A percentile compares a stretch with the other conserved stretches of the same genome.
Evolutionary conservation across 2,888 invertebrate species (phyloP).

Genomic region (Thecocarcelia acutangulata): DNA sequence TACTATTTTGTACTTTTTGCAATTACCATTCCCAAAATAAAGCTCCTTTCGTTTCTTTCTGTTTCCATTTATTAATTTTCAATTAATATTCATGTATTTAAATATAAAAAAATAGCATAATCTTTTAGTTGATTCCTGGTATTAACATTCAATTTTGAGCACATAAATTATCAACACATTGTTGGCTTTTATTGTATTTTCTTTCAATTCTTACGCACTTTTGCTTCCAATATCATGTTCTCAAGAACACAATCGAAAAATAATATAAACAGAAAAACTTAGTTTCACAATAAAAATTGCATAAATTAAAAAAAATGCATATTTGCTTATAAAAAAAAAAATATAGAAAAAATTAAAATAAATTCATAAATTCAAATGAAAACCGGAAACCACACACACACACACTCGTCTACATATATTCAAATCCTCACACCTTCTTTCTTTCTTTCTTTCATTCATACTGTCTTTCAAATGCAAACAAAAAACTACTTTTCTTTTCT

Average conservation of each 20-base stretch:
- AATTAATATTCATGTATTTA: not conserved
- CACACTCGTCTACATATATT: not conserved
- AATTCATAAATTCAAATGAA: constrained; percentile 62
- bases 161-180: constrained; percentile 21
- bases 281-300: constrained; percentile 16
- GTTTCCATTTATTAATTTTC: not conserved
- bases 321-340: not conserved
- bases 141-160: constrained; percentile 33
- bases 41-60: too few relatives aligned
- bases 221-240: constrained; percentile 47
- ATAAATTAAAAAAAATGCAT: constrained; percentile 35
- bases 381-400: constrained; percentile 55
- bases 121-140: not conserved
- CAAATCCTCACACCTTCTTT: not conserved
- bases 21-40: too few relatives aligned
- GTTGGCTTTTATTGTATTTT: not conserved
- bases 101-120: too few relatives aligned
- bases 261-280: constrained; percentile 1
- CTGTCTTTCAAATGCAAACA: not conserved
- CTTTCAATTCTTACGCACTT: constrained; percentile 32
- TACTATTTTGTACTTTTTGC: too few relatives aligned
- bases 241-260: constrained; percentile 1
- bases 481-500: constrained; percentile 22
- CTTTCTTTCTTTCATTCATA: not conserved
- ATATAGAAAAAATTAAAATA: constrained; percentile 9